Conservation (phyloP, 2,797 vertebrate species). For the Chromis chromis region DNA sequence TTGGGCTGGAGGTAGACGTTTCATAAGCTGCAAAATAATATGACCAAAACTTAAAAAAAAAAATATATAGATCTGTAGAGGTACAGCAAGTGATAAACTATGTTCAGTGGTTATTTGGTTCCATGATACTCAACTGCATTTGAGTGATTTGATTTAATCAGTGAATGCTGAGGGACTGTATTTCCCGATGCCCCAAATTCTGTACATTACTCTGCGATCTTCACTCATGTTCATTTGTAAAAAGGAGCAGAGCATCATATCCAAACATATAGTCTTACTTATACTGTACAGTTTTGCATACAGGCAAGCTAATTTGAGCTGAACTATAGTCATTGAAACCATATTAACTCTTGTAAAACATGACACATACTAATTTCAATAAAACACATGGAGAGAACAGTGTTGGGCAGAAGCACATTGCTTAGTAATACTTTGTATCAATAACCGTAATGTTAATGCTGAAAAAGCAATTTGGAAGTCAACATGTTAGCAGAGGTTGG, state of each 20-base stretch:
- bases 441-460: background rate
- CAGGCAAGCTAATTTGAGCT: constrained; percentile 12
- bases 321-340: constrained; percentile 12
- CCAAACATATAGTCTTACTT: constrained; percentile 14
- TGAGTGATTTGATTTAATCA: background rate
- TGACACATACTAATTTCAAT: too few relatives aligned
- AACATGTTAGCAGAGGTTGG: background rate
- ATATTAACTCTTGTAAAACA: background rate
- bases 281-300: constrained; percentile 26
- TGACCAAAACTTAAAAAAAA: background rate
- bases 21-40: background rate
- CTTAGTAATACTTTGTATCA: background rate
- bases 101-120: background rate
- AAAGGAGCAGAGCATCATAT: constrained; percentile 15
- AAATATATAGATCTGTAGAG: too few relatives aligned
- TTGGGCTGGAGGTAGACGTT: background rate
- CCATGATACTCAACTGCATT: too few relatives aligned
- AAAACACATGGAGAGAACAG: background rate
- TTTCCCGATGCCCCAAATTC: background rate
- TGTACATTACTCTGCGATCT: background rate
- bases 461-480: background rate
- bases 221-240: constrained; percentile 2
- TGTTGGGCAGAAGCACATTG: background rate
- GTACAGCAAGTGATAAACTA: background rate
- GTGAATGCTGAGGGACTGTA: background rate